A percentile compares a stretch with the other conserved stretches of the same genome.
phyloP scores from a whole-genome alignment of 2,797 vertebrate species.

The Alfaro cultratus region DNA sequence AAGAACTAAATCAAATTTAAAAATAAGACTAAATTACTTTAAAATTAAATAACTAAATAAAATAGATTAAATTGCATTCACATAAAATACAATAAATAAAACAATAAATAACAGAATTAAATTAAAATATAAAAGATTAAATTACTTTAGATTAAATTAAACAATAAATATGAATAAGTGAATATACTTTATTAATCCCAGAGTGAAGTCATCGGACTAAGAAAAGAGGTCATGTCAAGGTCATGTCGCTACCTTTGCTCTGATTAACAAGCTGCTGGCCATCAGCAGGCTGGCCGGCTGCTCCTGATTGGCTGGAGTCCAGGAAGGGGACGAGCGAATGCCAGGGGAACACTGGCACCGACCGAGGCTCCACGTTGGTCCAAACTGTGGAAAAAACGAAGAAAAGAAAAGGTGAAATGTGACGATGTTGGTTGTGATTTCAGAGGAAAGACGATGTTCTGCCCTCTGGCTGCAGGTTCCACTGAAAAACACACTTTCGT shows the following conservation, averaged over 20 bases:
- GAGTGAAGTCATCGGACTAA: too few relatives aligned
- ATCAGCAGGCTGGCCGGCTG: conserved; percentile 85
- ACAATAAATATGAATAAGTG: too few relatives aligned
- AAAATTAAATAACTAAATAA: too few relatives aligned
- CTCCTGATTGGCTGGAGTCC: conserved; percentile 91
- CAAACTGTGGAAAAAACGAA: conserved; percentile 83
- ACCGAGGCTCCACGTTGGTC: conserved; percentile 95
- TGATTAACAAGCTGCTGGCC: conserved; percentile 89
- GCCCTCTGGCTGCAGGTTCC: conserved; percentile 48
- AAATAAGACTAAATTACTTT: too few relatives aligned
- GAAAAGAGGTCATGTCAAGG: conserved; percentile 5
- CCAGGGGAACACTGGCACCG: conserved; percentile 94
- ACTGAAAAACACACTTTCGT: conserved; percentile 44
- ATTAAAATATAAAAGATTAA: too few relatives aligned
- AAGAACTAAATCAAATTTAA: too few relatives aligned
- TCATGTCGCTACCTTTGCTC: conserved; percentile 84
- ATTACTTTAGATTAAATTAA: too few relatives aligned
- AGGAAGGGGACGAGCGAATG: conserved; percentile 94
- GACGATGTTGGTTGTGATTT: conserved; percentile 44
- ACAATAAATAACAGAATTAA: too few relatives aligned
- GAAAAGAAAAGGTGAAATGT: conserved; percentile 50
- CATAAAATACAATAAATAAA: too few relatives aligned
- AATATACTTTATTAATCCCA: too few relatives aligned
- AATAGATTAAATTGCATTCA: too few relatives aligned
- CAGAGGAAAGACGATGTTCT: conserved; percentile 37